Evolutionary conservation across 92 coral and sea anemone species (phyloP).

Genomic region (Meandrina meandrites): DNA sequence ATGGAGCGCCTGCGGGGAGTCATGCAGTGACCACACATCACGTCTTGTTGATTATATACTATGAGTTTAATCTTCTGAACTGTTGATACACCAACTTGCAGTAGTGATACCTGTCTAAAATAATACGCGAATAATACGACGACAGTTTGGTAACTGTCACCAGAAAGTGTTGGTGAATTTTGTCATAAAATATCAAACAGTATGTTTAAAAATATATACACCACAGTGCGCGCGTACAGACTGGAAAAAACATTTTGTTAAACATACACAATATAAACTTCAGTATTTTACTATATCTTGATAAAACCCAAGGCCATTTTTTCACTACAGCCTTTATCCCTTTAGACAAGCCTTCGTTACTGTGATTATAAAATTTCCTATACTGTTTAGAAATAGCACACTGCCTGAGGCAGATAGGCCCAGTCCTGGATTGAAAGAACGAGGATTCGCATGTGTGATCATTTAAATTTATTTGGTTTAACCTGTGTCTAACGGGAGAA

Average conservation of each 20-base stretch:
- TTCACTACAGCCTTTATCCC: not conserved
- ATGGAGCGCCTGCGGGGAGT: too few species aligned
- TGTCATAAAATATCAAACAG: slow-evolving; percentile 50
- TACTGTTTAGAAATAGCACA: slow-evolving; percentile 20
- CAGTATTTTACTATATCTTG: slow-evolving; percentile 17
- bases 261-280: slow-evolving; percentile 34
- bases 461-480: slow-evolving; percentile 4
- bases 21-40: not conserved
- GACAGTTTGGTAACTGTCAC: slow-evolving; percentile 13
- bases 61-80: slow-evolving; percentile 34
- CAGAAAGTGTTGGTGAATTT: slow-evolving; percentile 35
- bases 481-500: not conserved
- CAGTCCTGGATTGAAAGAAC: slow-evolving; percentile 9
- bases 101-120: slow-evolving; percentile 28
- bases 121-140: slow-evolving; percentile 23
- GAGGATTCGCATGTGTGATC: slow-evolving; percentile 23
- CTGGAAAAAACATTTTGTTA: slow-evolving; percentile 27
- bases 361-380: slow-evolving; percentile 26
- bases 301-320: slow-evolving; percentile 40
- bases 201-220: slow-evolving; percentile 49
- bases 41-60: slow-evolving; percentile 3
- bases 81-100: slow-evolving; percentile 37
- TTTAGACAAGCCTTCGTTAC: slow-evolving; percentile 10
- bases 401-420: not conserved
- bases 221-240: slow-evolving; percentile 35